Percentiles rank a stretch among this genome's conserved stretches.
These are phyloP conservation scores for Formica aserva DNA, from an alignment of 2,888 invertebrate genomes.

Conservation along the genomic window DNA sequence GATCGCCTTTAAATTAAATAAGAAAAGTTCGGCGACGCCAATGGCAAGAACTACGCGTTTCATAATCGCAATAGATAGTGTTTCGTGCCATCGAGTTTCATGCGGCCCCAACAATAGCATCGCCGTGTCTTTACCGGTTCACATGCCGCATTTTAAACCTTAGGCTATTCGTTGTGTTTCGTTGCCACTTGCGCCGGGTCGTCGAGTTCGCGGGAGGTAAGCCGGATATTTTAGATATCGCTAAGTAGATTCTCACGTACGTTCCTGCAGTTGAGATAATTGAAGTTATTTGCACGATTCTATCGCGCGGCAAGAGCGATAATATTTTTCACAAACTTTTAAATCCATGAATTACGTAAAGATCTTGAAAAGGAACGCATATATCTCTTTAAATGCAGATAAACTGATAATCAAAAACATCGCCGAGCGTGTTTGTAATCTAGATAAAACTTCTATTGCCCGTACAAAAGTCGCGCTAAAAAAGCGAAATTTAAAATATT, in stretches of 20 bases:
- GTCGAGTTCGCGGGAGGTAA: conserved; percentile 35
- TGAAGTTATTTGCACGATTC: conserved; percentile 38
- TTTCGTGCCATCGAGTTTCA: conserved; percentile 54
- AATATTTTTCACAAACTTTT: conserved; percentile 26
- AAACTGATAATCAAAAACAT: background rate
- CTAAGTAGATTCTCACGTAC: conserved; percentile 56
- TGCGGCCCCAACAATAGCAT: conserved; percentile 56
- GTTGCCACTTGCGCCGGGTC: conserved; percentile 37
- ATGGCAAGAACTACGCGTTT: conserved; percentile 60
- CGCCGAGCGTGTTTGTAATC: background rate
- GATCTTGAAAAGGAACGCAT: no score
- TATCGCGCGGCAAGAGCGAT: conserved; percentile 22
- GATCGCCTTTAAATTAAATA: background rate
- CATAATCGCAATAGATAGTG: conserved; percentile 67
- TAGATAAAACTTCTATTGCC: background rate
- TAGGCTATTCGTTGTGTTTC: conserved; percentile 56
- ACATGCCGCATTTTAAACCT: conserved; percentile 58
- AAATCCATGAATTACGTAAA: background rate
- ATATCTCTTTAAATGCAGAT: background rate
- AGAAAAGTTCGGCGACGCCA: conserved; percentile 16
- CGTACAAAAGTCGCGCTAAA: conserved; percentile 12
- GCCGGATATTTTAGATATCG: conserved; percentile 51
- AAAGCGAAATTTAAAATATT: conserved; percentile 48
- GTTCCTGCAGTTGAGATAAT: conserved; percentile 42
- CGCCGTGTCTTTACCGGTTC: conserved; percentile 42